Percentiles rank a stretch among this genome's conserved stretches.
Conservation (phyloP, 2,888 invertebrate species). For the Calliopum simillimum region DNA sequence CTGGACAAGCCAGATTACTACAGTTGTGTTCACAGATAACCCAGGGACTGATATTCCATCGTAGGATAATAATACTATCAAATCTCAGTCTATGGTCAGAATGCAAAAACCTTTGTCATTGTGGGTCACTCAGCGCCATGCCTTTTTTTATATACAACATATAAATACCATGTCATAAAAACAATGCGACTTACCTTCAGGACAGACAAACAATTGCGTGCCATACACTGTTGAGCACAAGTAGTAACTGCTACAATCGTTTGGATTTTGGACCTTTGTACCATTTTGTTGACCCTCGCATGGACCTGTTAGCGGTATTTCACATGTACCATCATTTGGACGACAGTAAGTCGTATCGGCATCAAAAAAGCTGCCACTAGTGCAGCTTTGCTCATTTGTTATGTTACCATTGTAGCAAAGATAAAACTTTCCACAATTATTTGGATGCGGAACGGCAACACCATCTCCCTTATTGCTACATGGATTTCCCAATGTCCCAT, state of each 20-base stretch:
- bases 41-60: too few relatives aligned
- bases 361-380: constrained; percentile 55
- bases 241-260: constrained; percentile 57
- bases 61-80: too few relatives aligned
- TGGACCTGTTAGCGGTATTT: constrained; percentile 36
- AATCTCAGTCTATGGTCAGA: too few relatives aligned
- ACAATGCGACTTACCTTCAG: constrained; percentile 39
- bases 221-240: constrained; percentile 51
- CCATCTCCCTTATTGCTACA: constrained; percentile 52
- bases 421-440: constrained; percentile 56
- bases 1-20: too few relatives aligned
- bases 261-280: constrained; percentile 47
- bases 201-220: constrained; percentile 50
- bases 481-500: not conserved
- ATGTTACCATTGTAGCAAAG: constrained; percentile 50
- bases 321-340: constrained; percentile 57
- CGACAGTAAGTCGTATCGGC: constrained; percentile 50
- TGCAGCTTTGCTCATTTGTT: constrained; percentile 50
- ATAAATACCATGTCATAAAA: constrained; percentile 29
- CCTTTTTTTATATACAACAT: too few relatives aligned
- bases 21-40: too few relatives aligned
- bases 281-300: constrained; percentile 47
- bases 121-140: too few relatives aligned
- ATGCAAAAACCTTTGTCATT: too few relatives aligned
- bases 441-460: constrained; percentile 48